Percentiles rank a stretch among this genome's conserved stretches.
These are phyloP conservation scores for Conus ventricosus DNA, from an alignment of 1,140 invertebrate species.

Conservation along the genomic window DNA sequence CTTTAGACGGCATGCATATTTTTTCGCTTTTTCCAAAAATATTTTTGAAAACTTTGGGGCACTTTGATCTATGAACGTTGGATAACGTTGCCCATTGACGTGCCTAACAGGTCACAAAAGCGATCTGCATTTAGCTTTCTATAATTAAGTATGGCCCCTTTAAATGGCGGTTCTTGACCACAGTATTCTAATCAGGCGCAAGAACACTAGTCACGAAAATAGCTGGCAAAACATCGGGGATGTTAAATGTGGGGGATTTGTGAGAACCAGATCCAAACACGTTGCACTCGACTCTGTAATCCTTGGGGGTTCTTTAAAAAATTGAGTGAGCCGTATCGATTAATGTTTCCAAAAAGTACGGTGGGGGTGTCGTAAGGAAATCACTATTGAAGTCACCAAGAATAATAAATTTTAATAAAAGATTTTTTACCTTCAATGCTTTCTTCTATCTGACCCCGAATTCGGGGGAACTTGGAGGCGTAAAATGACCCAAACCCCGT, in stretches of 20 bases:
- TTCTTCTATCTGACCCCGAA: background rate
- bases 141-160: background rate
- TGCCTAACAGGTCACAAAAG: too few species aligned
- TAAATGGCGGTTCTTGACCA: background rate
- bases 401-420: background rate
- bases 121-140: background rate
- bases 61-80: too few species aligned
- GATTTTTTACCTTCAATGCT: background rate
- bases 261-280: background rate
- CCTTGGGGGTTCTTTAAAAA: background rate
- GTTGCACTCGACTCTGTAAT: background rate
- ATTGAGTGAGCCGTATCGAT: background rate
- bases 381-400: conserved; percentile 29
- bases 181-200: background rate
- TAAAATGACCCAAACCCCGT: background rate
- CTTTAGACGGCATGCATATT: background rate
- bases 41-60: too few species aligned
- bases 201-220: background rate
- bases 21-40: background rate
- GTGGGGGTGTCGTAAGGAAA: background rate
- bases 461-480: background rate
- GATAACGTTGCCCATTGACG: too few species aligned
- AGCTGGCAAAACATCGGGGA: background rate
- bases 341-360: background rate
- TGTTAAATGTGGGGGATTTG: background rate